phyloP scores from a whole-genome alignment of 2,797 vertebrate species.

The Psittacula echo region DNA sequence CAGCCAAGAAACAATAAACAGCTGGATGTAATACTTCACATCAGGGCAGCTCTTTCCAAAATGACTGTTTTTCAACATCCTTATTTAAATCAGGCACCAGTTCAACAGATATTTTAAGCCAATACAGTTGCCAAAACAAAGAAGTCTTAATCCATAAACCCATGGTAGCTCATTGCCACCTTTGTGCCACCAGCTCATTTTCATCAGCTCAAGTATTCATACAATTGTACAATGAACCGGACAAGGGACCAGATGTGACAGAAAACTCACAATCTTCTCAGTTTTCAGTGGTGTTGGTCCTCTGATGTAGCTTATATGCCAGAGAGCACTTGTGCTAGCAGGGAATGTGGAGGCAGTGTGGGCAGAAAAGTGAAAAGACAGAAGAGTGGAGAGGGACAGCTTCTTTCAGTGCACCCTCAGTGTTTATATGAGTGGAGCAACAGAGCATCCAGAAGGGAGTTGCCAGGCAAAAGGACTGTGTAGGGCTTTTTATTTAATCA shows the following conservation, averaged over 20 bases:
- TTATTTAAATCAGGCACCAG: neutral
- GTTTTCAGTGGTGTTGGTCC: neutral
- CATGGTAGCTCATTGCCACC: neutral
- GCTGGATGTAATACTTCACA: neutral
- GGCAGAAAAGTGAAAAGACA: neutral
- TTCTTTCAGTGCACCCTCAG: neutral
- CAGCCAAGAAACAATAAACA: neutral
- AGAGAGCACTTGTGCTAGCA: neutral
- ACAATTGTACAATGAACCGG: fast-evolving
- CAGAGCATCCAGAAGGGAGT: neutral
- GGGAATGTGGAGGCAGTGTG: neutral
- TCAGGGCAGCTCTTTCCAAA: neutral
- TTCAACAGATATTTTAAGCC: neutral
- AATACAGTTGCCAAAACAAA: neutral
- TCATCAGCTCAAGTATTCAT: neutral
- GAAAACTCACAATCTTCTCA: neutral
- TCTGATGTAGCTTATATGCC: neutral
- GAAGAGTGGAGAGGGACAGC: neutral
- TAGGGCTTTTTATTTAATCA: neutral
- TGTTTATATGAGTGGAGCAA: neutral
- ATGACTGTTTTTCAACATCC: neutral
- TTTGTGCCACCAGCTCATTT: neutral
- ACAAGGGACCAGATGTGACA: neutral
- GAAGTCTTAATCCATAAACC: neutral
- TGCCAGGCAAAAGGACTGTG: neutral